Base-by-base conservation (phyloP, 2,888 invertebrate species). In the Physocephala rufipes region DNA sequence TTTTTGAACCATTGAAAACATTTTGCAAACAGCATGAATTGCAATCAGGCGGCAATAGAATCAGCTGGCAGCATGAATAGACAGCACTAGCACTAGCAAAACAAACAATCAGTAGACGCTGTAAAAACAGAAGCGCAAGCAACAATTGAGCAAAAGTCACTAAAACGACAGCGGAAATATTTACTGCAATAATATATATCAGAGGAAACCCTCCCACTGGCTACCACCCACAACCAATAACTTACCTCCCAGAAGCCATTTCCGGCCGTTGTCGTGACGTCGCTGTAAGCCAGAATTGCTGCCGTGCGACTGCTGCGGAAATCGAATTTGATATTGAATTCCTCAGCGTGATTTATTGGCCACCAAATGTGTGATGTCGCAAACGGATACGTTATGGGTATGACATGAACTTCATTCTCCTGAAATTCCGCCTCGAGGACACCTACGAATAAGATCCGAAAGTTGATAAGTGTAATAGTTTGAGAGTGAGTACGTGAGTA, bases 361-460 rank as follows among this genome's bases (percentile, higher is more conserved):
- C 95, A 95, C 92, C 94, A 93, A 84, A 95, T 93, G 86, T 95
- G 94, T 74, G 95, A 94, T 66, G 94, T 93, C 73, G 94, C 93
- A 85, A 95, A 95, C 67, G 95, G 95, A 87, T 95, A 95, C 49
- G 96, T 96, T 79, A 96, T 93, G 49, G 96, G 95, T 82, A 96
- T 94, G 69, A 94, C 93, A 84, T 93, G 92, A 26, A 95, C 94
- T 85, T 94, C 93, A 67, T 91, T 90, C 81, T 95, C 94, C 80
- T 91, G 91, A 80, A 94, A 95, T 82, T 95, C 94, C 2, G 95
- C 93, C 79, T 92, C 91, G 74, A 95, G 86, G 9, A 94, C 90
- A 51, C 93, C 90, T 84, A 49, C 19, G 45, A 21, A 70, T 63
- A 49, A 63, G 67, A 51, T 15, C 26, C 43, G 64, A 15, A 36